phyloP scores from a whole-genome alignment of 1,140 invertebrate genomes.

The Brachionus plicatilis region DNA sequence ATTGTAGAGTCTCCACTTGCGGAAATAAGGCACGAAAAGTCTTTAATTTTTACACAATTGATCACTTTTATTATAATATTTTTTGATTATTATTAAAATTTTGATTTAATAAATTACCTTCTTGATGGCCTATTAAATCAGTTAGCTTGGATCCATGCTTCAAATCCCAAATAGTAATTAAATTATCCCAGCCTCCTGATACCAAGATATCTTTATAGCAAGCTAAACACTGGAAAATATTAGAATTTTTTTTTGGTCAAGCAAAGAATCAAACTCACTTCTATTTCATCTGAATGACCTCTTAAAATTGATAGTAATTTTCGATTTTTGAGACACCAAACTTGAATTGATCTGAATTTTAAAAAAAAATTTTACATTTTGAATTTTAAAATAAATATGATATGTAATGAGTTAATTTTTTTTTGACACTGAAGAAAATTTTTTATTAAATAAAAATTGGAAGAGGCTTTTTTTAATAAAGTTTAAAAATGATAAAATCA shows the following conservation, averaged over 20 bases:
- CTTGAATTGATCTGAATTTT: background rate
- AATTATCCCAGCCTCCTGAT: conserved; percentile 48
- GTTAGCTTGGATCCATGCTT: conserved; percentile 42
- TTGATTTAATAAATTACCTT: conserved; percentile 43
- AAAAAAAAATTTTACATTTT: background rate
- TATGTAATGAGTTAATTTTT: background rate
- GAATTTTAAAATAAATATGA: background rate
- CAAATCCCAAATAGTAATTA: conserved; percentile 46
- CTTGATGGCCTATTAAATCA: conserved; percentile 45
- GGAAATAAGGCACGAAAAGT: conserved; percentile 44
- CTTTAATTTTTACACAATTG: conserved; percentile 47
- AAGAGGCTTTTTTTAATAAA: no score
- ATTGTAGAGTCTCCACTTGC: conserved; percentile 47
- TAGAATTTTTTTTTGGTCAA: background rate
- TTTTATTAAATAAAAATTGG: no score
- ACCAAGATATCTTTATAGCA: conserved; percentile 42
- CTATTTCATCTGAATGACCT: conserved; percentile 25
- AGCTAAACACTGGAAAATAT: conserved; percentile 44
- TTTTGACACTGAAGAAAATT: no score
- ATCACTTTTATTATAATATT: conserved; percentile 44
- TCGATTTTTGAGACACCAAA: conserved; percentile 23
- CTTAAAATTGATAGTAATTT: conserved; percentile 43
- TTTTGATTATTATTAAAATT: background rate
- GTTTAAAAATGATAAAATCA: no score
- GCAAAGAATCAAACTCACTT: background rate